phyloP scores from a whole-genome alignment of 2,888 invertebrate genomes.

The Tenthredo livida region DNA sequence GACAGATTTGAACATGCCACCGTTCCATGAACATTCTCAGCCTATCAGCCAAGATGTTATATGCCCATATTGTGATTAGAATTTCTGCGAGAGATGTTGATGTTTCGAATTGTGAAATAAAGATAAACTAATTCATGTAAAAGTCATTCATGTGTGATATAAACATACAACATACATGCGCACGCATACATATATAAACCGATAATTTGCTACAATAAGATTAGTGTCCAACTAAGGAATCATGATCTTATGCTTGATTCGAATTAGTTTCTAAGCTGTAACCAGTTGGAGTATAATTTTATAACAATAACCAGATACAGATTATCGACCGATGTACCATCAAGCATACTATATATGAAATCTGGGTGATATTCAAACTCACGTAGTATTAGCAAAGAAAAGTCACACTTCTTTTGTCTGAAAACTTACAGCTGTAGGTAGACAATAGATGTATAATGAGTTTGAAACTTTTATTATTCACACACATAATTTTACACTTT shows the following conservation, averaged over 20 bases:
- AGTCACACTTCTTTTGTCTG: neutral
- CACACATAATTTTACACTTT: constrained; percentile 70
- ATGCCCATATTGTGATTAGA: neutral
- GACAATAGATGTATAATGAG: constrained; percentile 35
- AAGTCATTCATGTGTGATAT: neutral
- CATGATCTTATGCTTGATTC: neutral
- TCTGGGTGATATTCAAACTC: neutral
- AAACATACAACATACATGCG: constrained; percentile 42
- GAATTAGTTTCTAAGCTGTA: neutral
- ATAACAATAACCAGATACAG: constrained; percentile 5
- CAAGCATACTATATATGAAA: constrained; percentile 8
- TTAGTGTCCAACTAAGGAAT: neutral
- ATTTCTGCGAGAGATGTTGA: neutral
- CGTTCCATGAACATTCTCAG: neutral
- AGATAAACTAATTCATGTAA: neutral
- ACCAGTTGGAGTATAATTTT: neutral
- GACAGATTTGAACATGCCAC: neutral
- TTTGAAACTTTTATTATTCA: constrained; percentile 76
- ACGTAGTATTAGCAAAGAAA: neutral
- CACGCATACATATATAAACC: constrained; percentile 27
- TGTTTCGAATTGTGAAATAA: constrained; percentile 19
- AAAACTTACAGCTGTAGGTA: constrained; percentile 16
- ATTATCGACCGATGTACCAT: neutral
- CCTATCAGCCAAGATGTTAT: neutral
- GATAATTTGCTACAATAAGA: constrained; percentile 11